Base-by-base conservation (phyloP, 2,888 invertebrate species). In the Latrodectus elegans region DNA sequence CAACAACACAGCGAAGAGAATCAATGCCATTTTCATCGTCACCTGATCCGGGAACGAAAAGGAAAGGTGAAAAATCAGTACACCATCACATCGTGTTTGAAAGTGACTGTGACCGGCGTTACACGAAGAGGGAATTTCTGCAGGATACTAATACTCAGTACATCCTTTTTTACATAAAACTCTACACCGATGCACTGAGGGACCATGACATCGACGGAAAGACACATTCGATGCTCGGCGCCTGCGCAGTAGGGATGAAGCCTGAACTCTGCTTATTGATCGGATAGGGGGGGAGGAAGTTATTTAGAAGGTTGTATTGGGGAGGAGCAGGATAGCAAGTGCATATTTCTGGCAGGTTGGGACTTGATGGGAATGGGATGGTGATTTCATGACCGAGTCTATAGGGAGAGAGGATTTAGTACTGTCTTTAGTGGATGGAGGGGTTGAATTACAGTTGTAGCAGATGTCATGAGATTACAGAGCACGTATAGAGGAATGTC, bases 191-290 rank as follows among this genome's bases (percentile, higher is more conserved):
- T 15, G 15, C 26, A 12, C 38, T 70, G 70, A 26, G 38, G 70
- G 26, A 49, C 1, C 70, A 17, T 70, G 15, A 70, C 38, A 49
- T 11, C 10, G 60, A 60, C 12, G 14, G 14, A 8, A 52, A 73
- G 15, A 73, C 53, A 53, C 10, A 52, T 17, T 15, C 12, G 4
- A 8, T 68, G 15, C n/a, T 6, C 0, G 10, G 73, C 73, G 77
- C 84, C 78, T 78, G 84, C 77, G 84, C 72, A 49, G 78, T 55
- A 22, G 52, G 22, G 67, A 68, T 53, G 38, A 38, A 64, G 71
- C 17, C 68, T 17, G 12, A 60, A 60, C 60, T 60, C 60, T 38
- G 38, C 68, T 74, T 82, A 82, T 82, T 75, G 82, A 82, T 82
- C 82, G 67, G 73, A 53, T 22, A 22, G 73, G 14, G 73, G 53